Percentiles rank a stretch among this genome's conserved stretches.
phyloP scores from a whole-genome alignment of 2,888 invertebrate genomes.

The Hanleya hanleyi region DNA sequence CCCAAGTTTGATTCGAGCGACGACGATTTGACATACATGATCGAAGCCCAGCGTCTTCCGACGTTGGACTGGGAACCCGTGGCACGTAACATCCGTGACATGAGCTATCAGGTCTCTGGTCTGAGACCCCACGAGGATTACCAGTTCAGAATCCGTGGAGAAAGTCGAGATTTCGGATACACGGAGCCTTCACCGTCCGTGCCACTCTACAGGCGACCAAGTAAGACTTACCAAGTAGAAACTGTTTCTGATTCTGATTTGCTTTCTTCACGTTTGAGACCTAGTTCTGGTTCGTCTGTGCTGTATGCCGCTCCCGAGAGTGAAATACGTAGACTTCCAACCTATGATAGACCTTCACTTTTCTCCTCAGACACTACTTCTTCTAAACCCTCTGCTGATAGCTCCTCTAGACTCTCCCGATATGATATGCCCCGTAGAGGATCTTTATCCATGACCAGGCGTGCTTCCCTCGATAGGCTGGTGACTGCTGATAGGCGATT shows the following conservation, averaged over 20 bases:
- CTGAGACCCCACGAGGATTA: slow-evolving; percentile 94
- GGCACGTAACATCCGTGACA: slow-evolving; percentile 17
- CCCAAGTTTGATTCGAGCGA: slow-evolving; percentile 34
- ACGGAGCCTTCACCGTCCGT: slow-evolving; percentile 96
- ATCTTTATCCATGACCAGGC: background rate
- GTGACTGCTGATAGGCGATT: background rate
- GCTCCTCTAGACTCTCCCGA: background rate
- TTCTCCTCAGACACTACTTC: background rate
- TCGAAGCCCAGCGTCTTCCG: slow-evolving; percentile 80
- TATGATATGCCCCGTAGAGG: background rate
- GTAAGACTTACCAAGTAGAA: too few relatives aligned
- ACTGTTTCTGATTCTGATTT: too few relatives aligned
- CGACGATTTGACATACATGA: slow-evolving; percentile 60
- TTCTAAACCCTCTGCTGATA: background rate
- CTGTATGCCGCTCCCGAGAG: too few relatives aligned
- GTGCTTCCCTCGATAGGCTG: background rate
- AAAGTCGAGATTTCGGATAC: slow-evolving; percentile 91
- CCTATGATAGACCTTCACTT: background rate
- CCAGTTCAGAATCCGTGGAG: slow-evolving; percentile 93
- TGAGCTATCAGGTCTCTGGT: slow-evolving; percentile 23
- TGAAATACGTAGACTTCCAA: background rate
- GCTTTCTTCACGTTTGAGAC: too few relatives aligned
- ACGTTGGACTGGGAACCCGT: slow-evolving; percentile 94
- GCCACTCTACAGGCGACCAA: slow-evolving; percentile 61
- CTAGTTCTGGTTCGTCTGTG: too few relatives aligned